Conservation (phyloP, 1,140 invertebrate species). For the Formica selysi region DNA sequence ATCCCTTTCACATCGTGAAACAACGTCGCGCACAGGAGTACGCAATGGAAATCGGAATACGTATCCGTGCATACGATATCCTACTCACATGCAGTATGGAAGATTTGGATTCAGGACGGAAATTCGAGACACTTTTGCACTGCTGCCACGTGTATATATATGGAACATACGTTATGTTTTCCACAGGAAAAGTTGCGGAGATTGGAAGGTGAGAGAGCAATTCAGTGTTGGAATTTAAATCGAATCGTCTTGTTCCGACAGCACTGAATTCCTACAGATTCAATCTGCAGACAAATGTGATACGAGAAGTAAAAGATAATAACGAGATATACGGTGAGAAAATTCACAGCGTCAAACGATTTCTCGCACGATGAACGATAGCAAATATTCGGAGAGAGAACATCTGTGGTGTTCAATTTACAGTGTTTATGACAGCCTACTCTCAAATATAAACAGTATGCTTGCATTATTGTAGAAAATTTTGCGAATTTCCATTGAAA, state of each 20-base stretch:
- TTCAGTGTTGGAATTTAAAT: conserved; percentile 57
- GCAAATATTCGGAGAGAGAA: conserved; percentile 1
- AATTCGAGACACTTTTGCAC: conserved; percentile 50
- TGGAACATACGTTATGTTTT: conserved; percentile 50
- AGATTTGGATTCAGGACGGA: conserved; percentile 46
- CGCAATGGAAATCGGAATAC: conserved; percentile 41
- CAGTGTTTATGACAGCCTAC: not conserved
- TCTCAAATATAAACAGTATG: not conserved
- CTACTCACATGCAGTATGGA: not conserved
- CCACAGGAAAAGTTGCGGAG: not conserved
- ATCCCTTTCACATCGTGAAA: conserved; percentile 23
- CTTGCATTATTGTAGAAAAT: conserved; percentile 18
- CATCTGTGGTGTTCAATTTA: not conserved
- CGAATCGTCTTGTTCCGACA: conserved; percentile 56
- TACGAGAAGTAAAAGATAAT: conserved; percentile 24
- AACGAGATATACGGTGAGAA: not conserved
- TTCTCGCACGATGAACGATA: conserved; percentile 11
- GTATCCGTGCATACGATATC: conserved; percentile 31
- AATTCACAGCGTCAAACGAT: conserved; percentile 29
- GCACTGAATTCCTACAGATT: conserved; percentile 43
- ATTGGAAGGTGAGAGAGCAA: conserved; percentile 25
- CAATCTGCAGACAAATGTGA: conserved; percentile 53
- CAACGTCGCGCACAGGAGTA: not conserved
- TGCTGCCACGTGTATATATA: not conserved
- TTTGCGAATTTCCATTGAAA: not conserved